Conservation (phyloP, 2,888 invertebrate species). For the Dimorphilus gyrociliatus region DNA sequence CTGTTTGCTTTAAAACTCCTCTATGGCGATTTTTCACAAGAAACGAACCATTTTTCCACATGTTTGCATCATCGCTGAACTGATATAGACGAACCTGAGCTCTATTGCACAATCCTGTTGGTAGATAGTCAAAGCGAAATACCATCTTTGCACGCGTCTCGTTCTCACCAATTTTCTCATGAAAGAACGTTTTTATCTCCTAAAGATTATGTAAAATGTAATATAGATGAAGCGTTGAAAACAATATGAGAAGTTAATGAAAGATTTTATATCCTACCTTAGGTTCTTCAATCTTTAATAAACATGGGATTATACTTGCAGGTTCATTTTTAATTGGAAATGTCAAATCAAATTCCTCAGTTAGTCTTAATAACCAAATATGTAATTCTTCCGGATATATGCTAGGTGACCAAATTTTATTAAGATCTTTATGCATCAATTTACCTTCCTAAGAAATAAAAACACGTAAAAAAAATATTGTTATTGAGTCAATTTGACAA, state of each 20-base stretch:
- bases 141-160: constrained; percentile 17
- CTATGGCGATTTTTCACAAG: too few species aligned
- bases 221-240: not conserved
- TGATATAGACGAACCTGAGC: constrained; percentile 24
- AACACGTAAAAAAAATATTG: too few species aligned
- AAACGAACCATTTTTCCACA: too few species aligned
- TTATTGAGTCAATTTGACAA: too few species aligned
- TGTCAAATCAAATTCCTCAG: constrained; percentile 32
- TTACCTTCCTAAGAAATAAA: constrained; percentile 26
- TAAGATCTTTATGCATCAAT: constrained; percentile 18
- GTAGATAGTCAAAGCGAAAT: constrained; percentile 28
- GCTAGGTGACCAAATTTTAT: constrained; percentile 21
- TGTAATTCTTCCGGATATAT: constrained; percentile 21
- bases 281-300: constrained; percentile 25
- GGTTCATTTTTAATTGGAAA: constrained; percentile 20
- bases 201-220: not conserved
- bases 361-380: constrained; percentile 26
- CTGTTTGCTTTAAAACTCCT: too few species aligned
- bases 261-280: constrained; percentile 13
- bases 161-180: constrained; percentile 21
- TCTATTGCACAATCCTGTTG: constrained; percentile 29
- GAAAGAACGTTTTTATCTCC: not conserved
- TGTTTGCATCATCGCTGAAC: constrained; percentile 21
- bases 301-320: constrained; percentile 27
- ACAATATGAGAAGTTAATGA: not conserved